These are phyloP conservation scores for Pandemis cinnamomeana DNA, from an alignment of 2,888 invertebrate species.

Conservation along the genomic window DNA sequence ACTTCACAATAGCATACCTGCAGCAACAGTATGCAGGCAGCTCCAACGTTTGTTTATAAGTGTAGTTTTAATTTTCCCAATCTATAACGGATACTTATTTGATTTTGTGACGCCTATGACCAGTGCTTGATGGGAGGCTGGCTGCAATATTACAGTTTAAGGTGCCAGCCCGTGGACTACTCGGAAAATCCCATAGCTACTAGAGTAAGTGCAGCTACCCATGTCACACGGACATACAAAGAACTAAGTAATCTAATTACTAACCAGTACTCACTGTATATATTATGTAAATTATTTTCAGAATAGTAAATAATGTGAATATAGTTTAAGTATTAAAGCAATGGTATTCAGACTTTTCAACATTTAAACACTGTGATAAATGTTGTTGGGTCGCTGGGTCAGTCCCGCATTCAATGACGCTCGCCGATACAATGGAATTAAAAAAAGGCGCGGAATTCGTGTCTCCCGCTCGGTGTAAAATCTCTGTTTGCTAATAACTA, in stretches of 20 bases:
- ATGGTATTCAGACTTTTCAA: conserved; percentile 36
- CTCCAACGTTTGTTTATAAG: not conserved
- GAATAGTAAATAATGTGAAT: conserved; percentile 46
- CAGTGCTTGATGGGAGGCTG: conserved; percentile 95
- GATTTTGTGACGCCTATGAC: conserved; percentile 73
- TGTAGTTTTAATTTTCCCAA: not conserved
- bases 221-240: conserved; percentile 50
- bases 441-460: not conserved
- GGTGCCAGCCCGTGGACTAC: conserved; percentile 96
- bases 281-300: conserved; percentile 57
- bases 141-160: conserved; percentile 94
- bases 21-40: not conserved
- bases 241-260: conserved; percentile 54
- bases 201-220: conserved; percentile 88
- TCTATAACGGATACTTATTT: conserved; percentile 48
- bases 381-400: conserved; percentile 12
- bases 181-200: conserved; percentile 90
- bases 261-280: conserved; percentile 74
- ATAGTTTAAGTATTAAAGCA: not conserved
- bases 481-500: not conserved
- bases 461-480: not conserved
- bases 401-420: conserved; percentile 19
- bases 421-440: conserved; percentile 3
- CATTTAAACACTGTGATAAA: conserved; percentile 1
- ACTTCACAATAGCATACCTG: not conserved